Base-by-base conservation (phyloP, 2,888 invertebrate genomes). In the Tetragonula carbonaria region DNA sequence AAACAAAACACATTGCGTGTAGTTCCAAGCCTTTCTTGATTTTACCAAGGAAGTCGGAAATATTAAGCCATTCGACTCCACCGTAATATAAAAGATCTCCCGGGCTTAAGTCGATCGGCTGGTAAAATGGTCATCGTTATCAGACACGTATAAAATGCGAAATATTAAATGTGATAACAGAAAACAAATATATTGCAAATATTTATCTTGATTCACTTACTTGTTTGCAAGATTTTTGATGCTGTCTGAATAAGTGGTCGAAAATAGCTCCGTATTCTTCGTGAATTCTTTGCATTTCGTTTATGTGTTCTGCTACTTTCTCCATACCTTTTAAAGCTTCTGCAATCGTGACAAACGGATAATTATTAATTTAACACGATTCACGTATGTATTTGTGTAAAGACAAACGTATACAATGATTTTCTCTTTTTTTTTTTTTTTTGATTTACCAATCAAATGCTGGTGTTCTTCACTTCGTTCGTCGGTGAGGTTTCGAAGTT, bases 201-300 rank as follows among this genome's bases (percentile, higher is more conserved):
- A 5, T 70, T 33, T 57, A n/a, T 14, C n/a, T n/a, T 0, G 1
- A 8, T 66, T 21, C 2, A 18, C 75, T 90, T 89, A 96, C 96
- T 95, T 98, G 98, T 95, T 98, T 98, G 96, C 98, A 98, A 89
- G 98, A 97, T 95, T 98, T 98, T 95, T 98, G 98, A 95, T 98
- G 98, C 96, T 98, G 98, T 91, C 98, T 96, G 96, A 98, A 98
- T 91, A 99, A 96, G 95, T 99, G 99, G 96, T 99, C 99, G 95
- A 99, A 99, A 95, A 99, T 99, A 93, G 98, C 98, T 92, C 99
- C 99, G 95, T 99, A 99, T 95, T 99, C 99, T 96, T 99, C 99
- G 95, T 99, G 99, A 93, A 99, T 99, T 95, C 99, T 97, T 96
- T 99, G 99, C 99, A 99, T 99, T 96, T 99, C 99, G 95, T 99